Evolutionary conservation across 2,797 vertebrate species (phyloP), one percentile per base, ranked within the genome.

Genomic region (Centroberyx gerrardi): DNA sequence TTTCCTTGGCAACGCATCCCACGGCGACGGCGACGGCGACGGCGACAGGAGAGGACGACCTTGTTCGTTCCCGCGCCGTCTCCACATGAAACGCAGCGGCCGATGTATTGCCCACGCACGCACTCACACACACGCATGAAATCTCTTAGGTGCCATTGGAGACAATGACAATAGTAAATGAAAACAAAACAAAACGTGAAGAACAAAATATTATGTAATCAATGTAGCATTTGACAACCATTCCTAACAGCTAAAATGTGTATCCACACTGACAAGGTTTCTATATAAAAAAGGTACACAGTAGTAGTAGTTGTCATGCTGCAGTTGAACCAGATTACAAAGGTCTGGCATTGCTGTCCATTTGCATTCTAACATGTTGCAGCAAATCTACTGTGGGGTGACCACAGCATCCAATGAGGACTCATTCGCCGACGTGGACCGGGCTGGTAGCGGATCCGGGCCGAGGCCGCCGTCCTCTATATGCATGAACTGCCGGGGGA

Each of bases 1-100:
- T 88, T 87, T 54, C 85, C 85, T 78, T 68, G 81, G 86, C 83
- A 91, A 89, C 88, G 53, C 56, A 33, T 74, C 67, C 63, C 72
- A 42, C 58, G 18, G 52, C n/a, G n/a, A n/a, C 6, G 10, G 12
- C 2, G 13, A 27, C 12, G 4, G 14, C n/a, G n/a, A 42, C 58
- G 18, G 52, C n/a, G n/a, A n/a, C 6, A 6, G 12, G 49, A 44
- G 33, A 48, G 36, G 63, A 64, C 56, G 38, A 52, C 62, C 48
- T 27, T 12, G 8, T 31, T 18, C 28, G 12, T 10, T n/a, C n/a
- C 17, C 8, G 15, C 44, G 1, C 22, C 29, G n/a, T 22, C 38
- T 13, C 29, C 22, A 10, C 8, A 4, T 13, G 31, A 44, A 10
- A 12, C 1, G 31, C 52, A 59, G 29, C 64, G n/a, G n/a, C n/a